Evolutionary conservation across 2,797 vertebrate genomes (phyloP).

Genomic region (Cercopithecus petaurista): DNA sequence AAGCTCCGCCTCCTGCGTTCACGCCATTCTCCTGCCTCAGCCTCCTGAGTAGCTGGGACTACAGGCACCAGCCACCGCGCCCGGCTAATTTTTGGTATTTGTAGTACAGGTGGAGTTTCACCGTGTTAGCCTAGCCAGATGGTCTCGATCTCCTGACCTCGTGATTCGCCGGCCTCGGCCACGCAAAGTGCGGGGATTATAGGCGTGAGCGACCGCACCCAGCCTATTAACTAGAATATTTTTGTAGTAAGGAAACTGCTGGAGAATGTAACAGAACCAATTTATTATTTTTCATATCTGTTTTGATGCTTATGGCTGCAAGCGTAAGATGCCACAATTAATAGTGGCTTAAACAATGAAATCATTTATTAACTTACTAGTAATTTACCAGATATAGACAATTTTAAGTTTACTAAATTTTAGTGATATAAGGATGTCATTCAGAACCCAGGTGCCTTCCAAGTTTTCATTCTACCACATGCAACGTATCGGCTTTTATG

Average conservation of each 20-base stretch:
- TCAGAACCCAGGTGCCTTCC: not conserved
- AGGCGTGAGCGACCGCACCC: too few relatives aligned
- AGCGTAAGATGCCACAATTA: not conserved
- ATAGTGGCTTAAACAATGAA: not conserved
- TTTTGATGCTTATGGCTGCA: not conserved
- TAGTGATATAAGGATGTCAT: not conserved
- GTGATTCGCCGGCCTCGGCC: too few relatives aligned
- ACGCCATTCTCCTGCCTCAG: too few relatives aligned
- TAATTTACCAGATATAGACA: not conserved
- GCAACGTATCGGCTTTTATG: not conserved
- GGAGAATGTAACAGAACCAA: not conserved
- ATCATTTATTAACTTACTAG: not conserved
- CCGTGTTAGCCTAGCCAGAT: too few relatives aligned
- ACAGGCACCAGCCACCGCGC: too few relatives aligned
- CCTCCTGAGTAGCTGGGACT: too few relatives aligned
- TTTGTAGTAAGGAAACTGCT: not conserved
- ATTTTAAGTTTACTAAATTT: not conserved
- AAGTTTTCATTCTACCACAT: not conserved
- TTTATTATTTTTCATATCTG: not conserved
- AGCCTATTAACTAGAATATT: not conserved
- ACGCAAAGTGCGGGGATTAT: too few relatives aligned
- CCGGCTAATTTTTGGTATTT: too few relatives aligned
- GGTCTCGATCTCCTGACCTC: too few relatives aligned
- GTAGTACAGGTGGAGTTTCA: too few relatives aligned
- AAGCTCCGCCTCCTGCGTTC: too few relatives aligned